Evolutionary conservation across 2,888 invertebrate genomes (phyloP), one percentile per base, ranked within the genome.

Genomic region (Drosophila diplacantha): DNA sequence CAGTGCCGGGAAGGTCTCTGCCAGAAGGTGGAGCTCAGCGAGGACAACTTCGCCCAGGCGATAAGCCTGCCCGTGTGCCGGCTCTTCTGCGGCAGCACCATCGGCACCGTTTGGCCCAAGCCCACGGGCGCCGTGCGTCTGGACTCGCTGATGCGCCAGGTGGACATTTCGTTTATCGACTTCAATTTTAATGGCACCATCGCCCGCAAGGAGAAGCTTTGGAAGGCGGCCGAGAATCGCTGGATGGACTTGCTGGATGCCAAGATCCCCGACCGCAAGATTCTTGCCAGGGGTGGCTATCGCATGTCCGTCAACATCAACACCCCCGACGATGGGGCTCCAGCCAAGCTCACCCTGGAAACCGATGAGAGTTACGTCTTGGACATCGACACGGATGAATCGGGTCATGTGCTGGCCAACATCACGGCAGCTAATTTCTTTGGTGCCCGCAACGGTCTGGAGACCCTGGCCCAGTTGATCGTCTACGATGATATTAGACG

Each of bases 361-460:
- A 91, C 91, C 0, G 89, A 91, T 55, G 92, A 92, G 85, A 90
- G 90, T 71, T 91, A 92, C 74, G 67, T 49, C 4, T 50, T 88
- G 4, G 54, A 69, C 22, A 76, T 87, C 24, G 53, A 47, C 5
- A 47, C 63, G 0, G 54, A 55, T 72, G 81, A 82, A 14, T 87
- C 89, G 55, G 88, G 89, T 6, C 84, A 87, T 61, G 84, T 90
- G 6, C 84, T 88, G 31, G 91, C 89, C 1, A 87, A 87, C 11
- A 90, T 93, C 22, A 85, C 83, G 1, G 91, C 92, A 0, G 75
- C 85, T 0, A 91, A 89, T 9, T 92, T 90, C 76, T 93, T 91
- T 75, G 93, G 93, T 3, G 91, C 90, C 0, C 89, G 92, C 2
- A 90, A 93, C 82, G 93, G 89, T 1, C 72, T 93, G 47, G 92